Evolutionary conservation across 2,888 invertebrate genomes (phyloP).

Genomic region (Hypomecis atomaria): DNA sequence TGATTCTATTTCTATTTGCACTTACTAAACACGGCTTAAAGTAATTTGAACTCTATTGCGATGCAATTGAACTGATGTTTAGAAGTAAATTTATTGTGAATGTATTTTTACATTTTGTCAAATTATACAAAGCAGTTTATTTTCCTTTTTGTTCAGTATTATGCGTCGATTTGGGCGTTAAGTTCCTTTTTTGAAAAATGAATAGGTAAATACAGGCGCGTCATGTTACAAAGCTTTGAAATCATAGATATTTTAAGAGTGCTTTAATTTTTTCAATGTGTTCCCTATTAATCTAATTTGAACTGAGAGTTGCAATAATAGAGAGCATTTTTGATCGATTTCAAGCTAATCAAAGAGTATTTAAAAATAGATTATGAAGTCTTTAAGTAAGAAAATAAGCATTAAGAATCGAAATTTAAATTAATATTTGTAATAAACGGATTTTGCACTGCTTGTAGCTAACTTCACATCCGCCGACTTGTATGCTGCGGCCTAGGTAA

Average conservation of each 20-base stretch:
- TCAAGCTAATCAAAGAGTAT: background rate
- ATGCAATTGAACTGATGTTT: slow-evolving; percentile 18
- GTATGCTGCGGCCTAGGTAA: too few species aligned
- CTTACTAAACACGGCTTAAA: background rate
- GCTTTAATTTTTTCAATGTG: slow-evolving; percentile 20
- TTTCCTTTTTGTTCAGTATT: slow-evolving; percentile 80
- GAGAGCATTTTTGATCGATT: background rate
- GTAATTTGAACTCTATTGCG: slow-evolving; percentile 47
- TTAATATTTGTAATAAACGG: too few species aligned
- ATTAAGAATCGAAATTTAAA: background rate
- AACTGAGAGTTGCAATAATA: background rate
- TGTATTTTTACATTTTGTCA: slow-evolving; percentile 49
- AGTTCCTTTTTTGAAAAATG: slow-evolving; percentile 82
- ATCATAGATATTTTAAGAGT: slow-evolving; percentile 59
- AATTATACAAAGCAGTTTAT: slow-evolving; percentile 83
- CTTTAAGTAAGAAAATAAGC: background rate
- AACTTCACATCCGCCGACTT: too few species aligned
- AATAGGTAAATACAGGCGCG: slow-evolving; percentile 82
- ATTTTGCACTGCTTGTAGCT: too few species aligned
- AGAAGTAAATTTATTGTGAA: background rate
- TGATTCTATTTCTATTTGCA: slow-evolving; percentile 61
- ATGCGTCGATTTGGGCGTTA: slow-evolving; percentile 83
- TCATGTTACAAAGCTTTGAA: slow-evolving; percentile 74
- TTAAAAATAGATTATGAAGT: slow-evolving; percentile 46
- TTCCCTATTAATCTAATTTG: slow-evolving; percentile 3